Base-by-base conservation (phyloP, 1,140 invertebrate species). In the Drosophila sp. region DNA sequence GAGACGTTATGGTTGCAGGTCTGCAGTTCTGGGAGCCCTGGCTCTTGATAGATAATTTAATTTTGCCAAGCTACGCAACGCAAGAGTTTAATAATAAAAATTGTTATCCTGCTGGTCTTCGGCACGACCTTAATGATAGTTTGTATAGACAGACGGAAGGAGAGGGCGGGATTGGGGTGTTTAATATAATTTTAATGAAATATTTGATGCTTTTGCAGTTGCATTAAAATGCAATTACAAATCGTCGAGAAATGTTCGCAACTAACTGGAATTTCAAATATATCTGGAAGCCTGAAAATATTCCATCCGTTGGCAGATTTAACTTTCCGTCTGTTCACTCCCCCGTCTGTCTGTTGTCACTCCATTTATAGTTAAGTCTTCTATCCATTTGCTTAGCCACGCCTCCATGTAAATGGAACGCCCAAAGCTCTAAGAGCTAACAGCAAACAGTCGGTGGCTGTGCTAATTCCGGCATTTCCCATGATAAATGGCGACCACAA, bases 161-260 rank as follows among this genome's bases (percentile, higher is more conserved):
- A 6, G 18, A 13, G 11, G n/a, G 40, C 46, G 18, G 25, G 27
- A 80, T 80, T 76, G 32, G 34, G 46, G 43, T 51, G 78, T 38
- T 56, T 69, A 59, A 70, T 71, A 75, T 40, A 75, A 83, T 82
- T 82, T 78, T 87, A 84, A 84, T 87, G 74, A 64, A 86, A 75
- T 71, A 69, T 41, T 70, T 84, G 80, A 70, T 41, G 66, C 76
- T 65, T 57, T 65, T 76, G 56, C 72, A 57, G 58, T 54, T 69
- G 70, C 78, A 81, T 84, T 84, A 77, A 81, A 84, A 77, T 64
- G 74, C 82, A 84, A 84, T 84, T 84, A 72, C 69, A 82, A 25
- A 66, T 62, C 66, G 59, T 53, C 9, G 40, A 53, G 45, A 29
- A 62, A 57, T 29, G 29, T 56, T 67, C n/a, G 13, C 25, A 45